Percentiles rank a stretch among this genome's conserved stretches.
These are phyloP conservation scores for Pomacea canaliculata DNA, from an alignment of 2,888 invertebrate genomes.

Conservation along the genomic window DNA sequence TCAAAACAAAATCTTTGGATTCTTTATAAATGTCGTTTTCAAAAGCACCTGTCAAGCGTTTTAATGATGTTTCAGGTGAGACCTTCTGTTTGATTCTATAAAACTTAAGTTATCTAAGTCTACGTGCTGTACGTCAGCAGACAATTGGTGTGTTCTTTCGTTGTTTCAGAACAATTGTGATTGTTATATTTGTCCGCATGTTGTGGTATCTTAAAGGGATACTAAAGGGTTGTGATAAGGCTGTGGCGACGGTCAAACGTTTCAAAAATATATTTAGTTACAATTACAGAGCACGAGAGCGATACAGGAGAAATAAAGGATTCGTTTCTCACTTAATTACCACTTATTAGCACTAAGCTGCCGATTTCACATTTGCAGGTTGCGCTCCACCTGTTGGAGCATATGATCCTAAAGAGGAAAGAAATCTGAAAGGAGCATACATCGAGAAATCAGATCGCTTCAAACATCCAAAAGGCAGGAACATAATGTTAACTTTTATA, in stretches of 20 bases:
- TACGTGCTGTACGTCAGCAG: background rate
- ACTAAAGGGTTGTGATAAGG: too few relatives aligned
- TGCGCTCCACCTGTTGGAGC: slow-evolving; percentile 21
- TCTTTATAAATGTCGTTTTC: slow-evolving; percentile 3
- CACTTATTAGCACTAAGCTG: too few relatives aligned
- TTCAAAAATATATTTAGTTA: too few relatives aligned
- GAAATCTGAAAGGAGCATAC: slow-evolving; percentile 1
- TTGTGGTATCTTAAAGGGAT: background rate
- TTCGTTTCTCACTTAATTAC: too few relatives aligned
- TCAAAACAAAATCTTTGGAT: background rate
- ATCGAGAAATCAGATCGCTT: slow-evolving; percentile 14
- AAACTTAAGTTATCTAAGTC: background rate
- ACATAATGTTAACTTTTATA: too few relatives aligned
- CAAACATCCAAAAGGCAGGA: slow-evolving; percentile 19
- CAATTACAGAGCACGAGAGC: too few relatives aligned
- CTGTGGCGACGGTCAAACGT: too few relatives aligned
- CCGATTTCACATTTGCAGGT: slow-evolving; percentile 2
- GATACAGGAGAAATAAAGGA: too few relatives aligned
- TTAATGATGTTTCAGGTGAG: slow-evolving; percentile 8
- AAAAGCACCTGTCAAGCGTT: slow-evolving; percentile 16
- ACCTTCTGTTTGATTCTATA: background rate
- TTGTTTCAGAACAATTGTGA: background rate
- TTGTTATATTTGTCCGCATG: background rate
- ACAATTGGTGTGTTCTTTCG: too few relatives aligned
- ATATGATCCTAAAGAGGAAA: slow-evolving; percentile 6